Base-by-base conservation (phyloP, 2,888 invertebrate species). In the Fragum fragum region DNA sequence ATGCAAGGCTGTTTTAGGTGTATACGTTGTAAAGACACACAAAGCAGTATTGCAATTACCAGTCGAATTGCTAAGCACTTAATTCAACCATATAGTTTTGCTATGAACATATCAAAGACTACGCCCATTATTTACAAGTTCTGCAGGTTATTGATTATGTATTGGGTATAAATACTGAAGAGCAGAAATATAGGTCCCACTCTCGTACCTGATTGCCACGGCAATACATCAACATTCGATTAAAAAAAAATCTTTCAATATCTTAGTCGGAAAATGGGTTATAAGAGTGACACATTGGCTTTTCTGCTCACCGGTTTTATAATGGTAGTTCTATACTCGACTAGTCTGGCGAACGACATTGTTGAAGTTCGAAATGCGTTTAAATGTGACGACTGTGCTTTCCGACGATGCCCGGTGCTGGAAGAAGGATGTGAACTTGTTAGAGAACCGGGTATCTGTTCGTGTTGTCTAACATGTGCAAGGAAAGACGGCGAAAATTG, bases 391-490 rank as follows among this genome's bases (percentile, higher is more conserved):
- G 73, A 42, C n/a, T 84, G 84, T 26, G 7, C 55, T 5, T 42
- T 26, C 11, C 66, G 52, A 52, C 59, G 29, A n/a, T 85, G 85
- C 61, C 85, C 85, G 5, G 32, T 28, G 11, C 36, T 80, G n/a
- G n/a, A 18, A 16, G 23, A 21, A 0, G 61, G 29, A 0, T 85
- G 85, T 66, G 81, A 85, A 28, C 72, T 85, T 23, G 85, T 85
- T 0, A 32, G 61, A n/a, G 85, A 85, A 55, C 79, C 81, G 0
- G 85, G 85, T 0, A 59, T 85, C 0, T 85, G 85, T 23, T 57
- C 81, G 0, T 85, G 85, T 47, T 85, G 85, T 42, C 32, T 82
- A 11, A 70, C 36, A 7, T 85, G 85, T 53, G 85, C 85, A 14
- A 71, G 72, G 14, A 26, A 21, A 26, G 81, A 79, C 18, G 81